phyloP scores from a whole-genome alignment of 2,888 invertebrate species.

The Cephus spinipes region DNA sequence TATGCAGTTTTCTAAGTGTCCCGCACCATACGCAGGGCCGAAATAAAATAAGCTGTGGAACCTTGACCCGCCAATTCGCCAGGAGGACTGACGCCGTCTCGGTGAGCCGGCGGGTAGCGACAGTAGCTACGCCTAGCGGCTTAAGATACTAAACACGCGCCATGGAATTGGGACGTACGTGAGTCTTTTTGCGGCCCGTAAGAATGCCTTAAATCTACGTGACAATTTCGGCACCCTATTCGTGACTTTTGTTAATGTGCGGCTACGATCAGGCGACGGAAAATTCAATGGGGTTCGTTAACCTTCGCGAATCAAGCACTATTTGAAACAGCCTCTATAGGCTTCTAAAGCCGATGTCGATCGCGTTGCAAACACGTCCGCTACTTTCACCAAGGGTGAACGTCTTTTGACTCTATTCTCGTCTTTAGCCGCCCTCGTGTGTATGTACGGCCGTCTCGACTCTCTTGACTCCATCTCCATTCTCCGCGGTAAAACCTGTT shows the following conservation, averaged over 20 bases:
- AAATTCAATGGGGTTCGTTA: constrained; percentile 18
- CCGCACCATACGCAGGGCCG: background rate
- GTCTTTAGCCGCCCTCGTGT: constrained; percentile 42
- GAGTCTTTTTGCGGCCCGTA: background rate
- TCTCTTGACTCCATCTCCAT: background rate
- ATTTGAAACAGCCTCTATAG: background rate
- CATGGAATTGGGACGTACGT: background rate
- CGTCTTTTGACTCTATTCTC: constrained; percentile 51
- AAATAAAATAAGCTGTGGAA: background rate
- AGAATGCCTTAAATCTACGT: background rate
- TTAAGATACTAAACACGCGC: background rate
- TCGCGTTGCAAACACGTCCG: background rate
- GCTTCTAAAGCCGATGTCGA: background rate
- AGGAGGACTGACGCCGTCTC: background rate
- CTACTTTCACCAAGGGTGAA: constrained; percentile 58
- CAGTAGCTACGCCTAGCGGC: background rate
- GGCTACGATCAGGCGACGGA: constrained; percentile 12
- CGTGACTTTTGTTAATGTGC: background rate
- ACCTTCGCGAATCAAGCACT: background rate
- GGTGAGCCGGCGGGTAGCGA: background rate
- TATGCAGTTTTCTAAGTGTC: background rate
- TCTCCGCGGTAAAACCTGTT: background rate
- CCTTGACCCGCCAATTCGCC: background rate
- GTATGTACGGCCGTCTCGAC: background rate
- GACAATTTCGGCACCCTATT: background rate